These are phyloP conservation scores for Nansenia antarctica DNA, from an alignment of 2,113 vertebrate species.

Conservation along the genomic window DNA sequence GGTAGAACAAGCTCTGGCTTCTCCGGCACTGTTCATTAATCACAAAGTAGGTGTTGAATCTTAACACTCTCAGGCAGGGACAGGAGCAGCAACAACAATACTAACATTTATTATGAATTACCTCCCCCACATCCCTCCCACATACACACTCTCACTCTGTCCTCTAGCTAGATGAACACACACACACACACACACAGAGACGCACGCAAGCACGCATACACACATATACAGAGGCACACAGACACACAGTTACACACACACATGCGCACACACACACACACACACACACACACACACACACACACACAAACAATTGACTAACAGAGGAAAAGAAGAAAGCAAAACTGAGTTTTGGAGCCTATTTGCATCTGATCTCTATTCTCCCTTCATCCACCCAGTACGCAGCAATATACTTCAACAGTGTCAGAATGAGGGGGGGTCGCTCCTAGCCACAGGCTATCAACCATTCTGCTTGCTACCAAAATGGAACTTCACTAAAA, in stretches of 20 bases:
- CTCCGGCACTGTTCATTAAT: conserved; percentile 60
- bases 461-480: too few relatives aligned
- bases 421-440: neutral
- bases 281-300: conserved; percentile 10
- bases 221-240: conserved; percentile 9
- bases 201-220: neutral
- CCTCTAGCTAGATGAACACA: conserved; percentile 45
- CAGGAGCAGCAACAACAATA: conserved; percentile 54
- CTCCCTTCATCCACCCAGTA: neutral
- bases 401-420: conserved; percentile 6
- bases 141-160: conserved; percentile 53
- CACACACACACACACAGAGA: conserved; percentile 10
- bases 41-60: conserved; percentile 57
- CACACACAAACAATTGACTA: neutral
- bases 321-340: conserved; percentile 34
- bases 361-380: conserved; percentile 50
- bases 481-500: too few relatives aligned
- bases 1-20: conserved; percentile 58
- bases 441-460: too few relatives aligned
- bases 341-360: conserved; percentile 33
- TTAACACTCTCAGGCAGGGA: neutral
- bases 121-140: conserved; percentile 56
- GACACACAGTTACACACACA: conserved; percentile 19
- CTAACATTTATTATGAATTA: conserved; percentile 52
- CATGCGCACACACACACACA: conserved; percentile 43